These are phyloP conservation scores for Paelopatides confundens DNA, from an alignment of 53 echinoderm and acorn worm genomes.

Conservation along the genomic window DNA sequence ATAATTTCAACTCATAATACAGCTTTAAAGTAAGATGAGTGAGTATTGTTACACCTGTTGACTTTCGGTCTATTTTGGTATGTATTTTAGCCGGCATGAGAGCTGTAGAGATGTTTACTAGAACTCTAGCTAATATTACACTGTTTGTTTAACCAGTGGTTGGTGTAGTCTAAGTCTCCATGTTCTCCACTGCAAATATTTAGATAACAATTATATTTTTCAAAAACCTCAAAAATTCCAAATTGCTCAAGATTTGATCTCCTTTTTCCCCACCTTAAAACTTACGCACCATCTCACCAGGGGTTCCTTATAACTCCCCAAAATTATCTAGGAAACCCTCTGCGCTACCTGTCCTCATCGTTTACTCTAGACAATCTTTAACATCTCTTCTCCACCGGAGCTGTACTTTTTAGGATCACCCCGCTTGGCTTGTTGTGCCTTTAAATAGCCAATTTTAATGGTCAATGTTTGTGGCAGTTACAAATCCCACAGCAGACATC, in stretches of 20 bases:
- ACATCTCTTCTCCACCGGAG: not conserved
- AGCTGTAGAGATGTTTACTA: not conserved
- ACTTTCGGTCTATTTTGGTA: not conserved
- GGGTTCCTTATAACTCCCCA: not conserved
- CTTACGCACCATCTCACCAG: slow-evolving; percentile 21
- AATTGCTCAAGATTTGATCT: not conserved
- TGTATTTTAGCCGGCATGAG: not conserved
- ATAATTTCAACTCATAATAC: no score
- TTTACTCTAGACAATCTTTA: not conserved
- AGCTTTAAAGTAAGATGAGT: no score
- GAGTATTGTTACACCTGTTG: not conserved
- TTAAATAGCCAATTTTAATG: no score
- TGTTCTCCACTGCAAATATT: slow-evolving; percentile 1
- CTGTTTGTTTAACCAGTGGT: slow-evolving; percentile 36
- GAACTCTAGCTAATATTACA: not conserved
- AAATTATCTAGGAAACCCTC: not conserved
- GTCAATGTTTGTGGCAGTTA: not conserved
- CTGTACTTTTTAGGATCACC: not conserved
- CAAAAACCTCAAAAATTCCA: not conserved
- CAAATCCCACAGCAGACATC: not conserved
- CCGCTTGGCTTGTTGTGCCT: not conserved
- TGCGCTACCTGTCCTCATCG: not conserved
- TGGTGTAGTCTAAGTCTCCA: not conserved
- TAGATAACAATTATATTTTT: slow-evolving; percentile 7
- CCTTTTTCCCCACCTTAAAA: not conserved